phyloP scores from a whole-genome alignment of 2,888 invertebrate genomes.

The Drosophila trichaetosa region DNA sequence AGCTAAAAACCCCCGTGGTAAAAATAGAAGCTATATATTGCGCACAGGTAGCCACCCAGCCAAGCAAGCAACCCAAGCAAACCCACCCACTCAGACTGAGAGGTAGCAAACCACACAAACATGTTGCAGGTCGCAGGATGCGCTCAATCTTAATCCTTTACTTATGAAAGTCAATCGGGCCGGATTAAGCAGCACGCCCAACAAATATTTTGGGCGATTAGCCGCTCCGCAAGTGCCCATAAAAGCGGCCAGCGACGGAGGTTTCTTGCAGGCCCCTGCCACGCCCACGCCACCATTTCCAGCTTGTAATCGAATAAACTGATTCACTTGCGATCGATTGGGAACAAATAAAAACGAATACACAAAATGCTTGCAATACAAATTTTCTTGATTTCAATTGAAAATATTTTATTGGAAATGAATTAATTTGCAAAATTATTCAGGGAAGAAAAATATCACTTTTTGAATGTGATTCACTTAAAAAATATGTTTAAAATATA shows the following conservation, averaged over 20 bases:
- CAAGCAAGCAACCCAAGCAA: neutral
- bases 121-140: constrained; percentile 13
- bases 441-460: neutral
- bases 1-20: neutral
- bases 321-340: neutral
- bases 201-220: constrained; percentile 79
- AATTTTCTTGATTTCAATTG: neutral
- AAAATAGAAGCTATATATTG: neutral
- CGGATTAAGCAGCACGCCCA: constrained; percentile 77
- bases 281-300: neutral
- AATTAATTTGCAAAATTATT: neutral
- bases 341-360: neutral
- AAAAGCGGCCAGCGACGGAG: constrained; percentile 9
- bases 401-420: neutral
- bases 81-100: constrained; percentile 14
- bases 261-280: neutral
- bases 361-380: neutral
- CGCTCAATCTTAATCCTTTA: constrained; percentile 64
- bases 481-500: too few species aligned
- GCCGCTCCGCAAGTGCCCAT: constrained; percentile 61
- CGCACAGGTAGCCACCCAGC: neutral
- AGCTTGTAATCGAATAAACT: neutral
- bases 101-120: constrained; percentile 43
- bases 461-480: neutral
- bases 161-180: constrained; percentile 80